Evolutionary conservation across 2,113 vertebrate genomes (phyloP).

Genomic region (Xiphorhynchus elegans): DNA sequence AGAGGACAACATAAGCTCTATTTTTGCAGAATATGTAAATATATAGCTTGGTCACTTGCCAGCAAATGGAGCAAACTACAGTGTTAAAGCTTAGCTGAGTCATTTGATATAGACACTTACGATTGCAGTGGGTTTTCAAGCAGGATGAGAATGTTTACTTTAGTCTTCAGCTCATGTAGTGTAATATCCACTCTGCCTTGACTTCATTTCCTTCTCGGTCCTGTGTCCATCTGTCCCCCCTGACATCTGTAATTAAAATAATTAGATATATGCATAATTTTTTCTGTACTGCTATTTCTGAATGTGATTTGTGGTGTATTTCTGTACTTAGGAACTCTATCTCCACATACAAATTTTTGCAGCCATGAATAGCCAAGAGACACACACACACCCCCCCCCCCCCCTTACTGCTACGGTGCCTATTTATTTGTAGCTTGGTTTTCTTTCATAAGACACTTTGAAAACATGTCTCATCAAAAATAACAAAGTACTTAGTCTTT

Average conservation of each 20-base stretch:
- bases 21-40: background rate
- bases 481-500: background rate
- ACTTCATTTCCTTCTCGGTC: background rate
- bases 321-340: background rate
- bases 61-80: background rate
- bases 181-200: background rate
- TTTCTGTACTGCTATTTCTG: background rate
- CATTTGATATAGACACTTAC: background rate
- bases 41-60: background rate
- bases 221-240: rapidly evolving
- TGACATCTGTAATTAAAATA: background rate
- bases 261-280: background rate
- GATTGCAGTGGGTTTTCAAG: background rate
- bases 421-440: background rate
- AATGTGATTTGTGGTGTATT: background rate
- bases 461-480: background rate
- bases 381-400: background rate
- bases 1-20: background rate
- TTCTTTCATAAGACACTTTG: background rate
- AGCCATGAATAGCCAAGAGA: background rate
- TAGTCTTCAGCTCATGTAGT: background rate
- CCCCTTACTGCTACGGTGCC: background rate
- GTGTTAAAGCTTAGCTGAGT: background rate
- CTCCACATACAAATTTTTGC: background rate
- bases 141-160: background rate